Conservation (phyloP, 2,888 invertebrate genomes). For the Harpalus rubripes region DNA sequence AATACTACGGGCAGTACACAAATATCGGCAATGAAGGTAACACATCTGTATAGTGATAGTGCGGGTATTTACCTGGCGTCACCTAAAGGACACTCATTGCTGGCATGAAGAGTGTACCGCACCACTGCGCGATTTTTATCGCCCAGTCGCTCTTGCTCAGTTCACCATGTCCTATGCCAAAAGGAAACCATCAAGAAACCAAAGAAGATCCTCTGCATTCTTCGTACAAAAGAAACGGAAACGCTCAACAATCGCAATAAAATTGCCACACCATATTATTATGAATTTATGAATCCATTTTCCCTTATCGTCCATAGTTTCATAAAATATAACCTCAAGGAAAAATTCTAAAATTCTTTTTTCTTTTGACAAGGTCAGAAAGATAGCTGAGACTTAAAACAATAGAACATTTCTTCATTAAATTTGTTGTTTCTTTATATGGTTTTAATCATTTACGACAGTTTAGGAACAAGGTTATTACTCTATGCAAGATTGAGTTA, state of each 20-base stretch:
- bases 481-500: slow-evolving; percentile 11
- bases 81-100: too few relatives aligned
- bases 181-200: background rate
- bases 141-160: too few relatives aligned
- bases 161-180: too few relatives aligned
- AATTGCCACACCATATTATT: background rate
- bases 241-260: background rate
- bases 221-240: background rate
- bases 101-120: too few relatives aligned
- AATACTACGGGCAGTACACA: too few relatives aligned
- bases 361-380: slow-evolving; percentile 33
- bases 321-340: slow-evolving; percentile 11
- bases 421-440: slow-evolving; percentile 41
- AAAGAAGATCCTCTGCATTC: background rate
- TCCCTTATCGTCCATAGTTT: background rate
- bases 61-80: too few relatives aligned
- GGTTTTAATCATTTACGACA: slow-evolving; percentile 48
- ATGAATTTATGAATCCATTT: slow-evolving; percentile 3
- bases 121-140: too few relatives aligned
- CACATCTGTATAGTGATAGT: too few relatives aligned
- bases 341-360: slow-evolving; percentile 23
- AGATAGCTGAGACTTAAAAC: slow-evolving; percentile 31
- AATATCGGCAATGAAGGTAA: too few relatives aligned
- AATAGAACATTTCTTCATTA: slow-evolving; percentile 49
- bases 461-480: slow-evolving; percentile 47